Evolutionary conservation across 2,113 vertebrate species (phyloP).

Genomic region (Eclectus roratus): DNA sequence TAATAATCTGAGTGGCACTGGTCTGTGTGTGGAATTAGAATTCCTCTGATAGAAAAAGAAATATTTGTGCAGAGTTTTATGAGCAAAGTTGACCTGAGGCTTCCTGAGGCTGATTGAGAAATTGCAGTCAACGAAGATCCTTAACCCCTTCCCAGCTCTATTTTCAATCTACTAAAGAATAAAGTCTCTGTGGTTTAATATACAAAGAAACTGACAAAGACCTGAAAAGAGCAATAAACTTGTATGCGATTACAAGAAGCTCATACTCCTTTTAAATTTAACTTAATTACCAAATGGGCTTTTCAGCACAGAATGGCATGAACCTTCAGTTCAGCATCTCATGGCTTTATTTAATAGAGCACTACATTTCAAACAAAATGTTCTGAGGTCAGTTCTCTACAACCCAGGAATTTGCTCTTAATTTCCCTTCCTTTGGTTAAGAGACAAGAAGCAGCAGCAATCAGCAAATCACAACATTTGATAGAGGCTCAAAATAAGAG

Average conservation of each 20-base stretch:
- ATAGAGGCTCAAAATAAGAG: background rate
- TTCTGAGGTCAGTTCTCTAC: background rate
- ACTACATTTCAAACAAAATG: background rate
- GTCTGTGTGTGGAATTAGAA: constrained; percentile 81
- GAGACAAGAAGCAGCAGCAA: background rate
- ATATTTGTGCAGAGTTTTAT: constrained; percentile 85
- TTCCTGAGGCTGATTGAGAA: constrained; percentile 80
- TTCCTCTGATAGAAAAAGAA: constrained; percentile 80
- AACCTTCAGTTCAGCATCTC: background rate
- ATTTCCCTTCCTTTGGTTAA: background rate
- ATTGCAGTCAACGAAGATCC: constrained; percentile 62
- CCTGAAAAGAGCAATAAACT: background rate
- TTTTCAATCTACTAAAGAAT: constrained; percentile 10
- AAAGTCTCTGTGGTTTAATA: background rate
- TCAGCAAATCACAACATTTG: background rate
- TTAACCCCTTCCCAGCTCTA: constrained; percentile 72
- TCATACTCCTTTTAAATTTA: background rate
- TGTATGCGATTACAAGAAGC: background rate
- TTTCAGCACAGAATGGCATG: background rate
- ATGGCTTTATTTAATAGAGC: background rate
- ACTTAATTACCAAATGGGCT: background rate
- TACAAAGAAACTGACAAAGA: constrained; percentile 11
- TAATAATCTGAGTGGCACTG: constrained; percentile 81
- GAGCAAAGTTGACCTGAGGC: constrained; percentile 84
- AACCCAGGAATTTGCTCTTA: background rate